These are phyloP conservation scores for Cyanocitta stelleri DNA, from an alignment of 2,113 vertebrate species.

Conservation along the genomic window DNA sequence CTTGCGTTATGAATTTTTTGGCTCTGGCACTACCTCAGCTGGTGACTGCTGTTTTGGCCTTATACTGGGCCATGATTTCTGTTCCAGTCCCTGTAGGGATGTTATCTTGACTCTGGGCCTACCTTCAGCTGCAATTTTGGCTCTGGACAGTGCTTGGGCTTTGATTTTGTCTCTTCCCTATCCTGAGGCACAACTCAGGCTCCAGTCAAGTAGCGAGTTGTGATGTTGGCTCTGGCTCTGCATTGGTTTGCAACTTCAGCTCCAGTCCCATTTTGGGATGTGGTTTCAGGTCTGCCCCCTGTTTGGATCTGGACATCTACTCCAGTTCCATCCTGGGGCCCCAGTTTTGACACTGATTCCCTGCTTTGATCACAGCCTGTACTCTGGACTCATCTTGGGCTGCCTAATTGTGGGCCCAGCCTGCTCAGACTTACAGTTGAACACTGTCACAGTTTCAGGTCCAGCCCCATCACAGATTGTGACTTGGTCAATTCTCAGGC, in stretches of 20 bases:
- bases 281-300: background rate
- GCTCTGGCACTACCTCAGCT: background rate
- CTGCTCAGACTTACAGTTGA: background rate
- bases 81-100: background rate
- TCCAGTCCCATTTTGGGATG: background rate
- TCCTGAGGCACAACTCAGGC: background rate
- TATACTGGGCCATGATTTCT: background rate
- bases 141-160: background rate
- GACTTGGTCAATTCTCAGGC: background rate
- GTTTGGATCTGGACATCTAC: background rate
- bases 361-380: background rate
- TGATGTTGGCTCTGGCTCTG: background rate
- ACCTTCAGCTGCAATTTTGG: background rate
- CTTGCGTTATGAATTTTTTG: background rate
- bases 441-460: background rate
- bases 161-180: background rate
- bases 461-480: background rate
- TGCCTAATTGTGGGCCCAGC: fast-evolving
- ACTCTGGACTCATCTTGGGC: background rate
- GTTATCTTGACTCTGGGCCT: background rate
- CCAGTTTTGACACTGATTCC: background rate
- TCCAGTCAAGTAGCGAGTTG: background rate
- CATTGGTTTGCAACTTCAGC: background rate
- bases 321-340: background rate
- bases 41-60: background rate